These are phyloP conservation scores for Metacarcinus magister DNA, from an alignment of 2,888 invertebrate genomes.

Conservation along the genomic window DNA sequence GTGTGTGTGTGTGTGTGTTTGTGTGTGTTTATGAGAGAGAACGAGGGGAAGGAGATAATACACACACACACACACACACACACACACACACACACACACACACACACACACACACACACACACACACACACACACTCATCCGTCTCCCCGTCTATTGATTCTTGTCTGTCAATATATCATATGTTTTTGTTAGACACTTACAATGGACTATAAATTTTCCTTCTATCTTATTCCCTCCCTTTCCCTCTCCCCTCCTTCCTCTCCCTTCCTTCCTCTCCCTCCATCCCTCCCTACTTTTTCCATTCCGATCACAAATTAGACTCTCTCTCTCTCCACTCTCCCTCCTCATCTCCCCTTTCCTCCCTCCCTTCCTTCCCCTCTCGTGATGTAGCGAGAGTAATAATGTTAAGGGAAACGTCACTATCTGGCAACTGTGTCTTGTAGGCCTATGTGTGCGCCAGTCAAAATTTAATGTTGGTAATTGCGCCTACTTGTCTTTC, in stretches of 20 bases:
- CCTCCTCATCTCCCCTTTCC: neutral
- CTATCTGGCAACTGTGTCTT: neutral
- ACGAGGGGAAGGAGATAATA: no score
- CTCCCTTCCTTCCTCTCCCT: neutral
- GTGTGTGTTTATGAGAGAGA: no score
- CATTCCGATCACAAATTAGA: neutral
- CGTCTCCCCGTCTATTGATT: neutral
- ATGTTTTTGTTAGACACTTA: neutral
- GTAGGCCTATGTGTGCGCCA: neutral
- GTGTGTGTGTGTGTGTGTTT: neutral
- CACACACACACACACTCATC: neutral
- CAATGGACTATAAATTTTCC: constrained; percentile 26
- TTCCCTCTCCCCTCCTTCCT: neutral
- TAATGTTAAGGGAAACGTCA: neutral
- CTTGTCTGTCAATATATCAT: constrained; percentile 30
- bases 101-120: constrained; percentile 52
- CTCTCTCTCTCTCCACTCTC: neutral
- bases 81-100: constrained; percentile 58
- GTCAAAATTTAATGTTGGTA: constrained; percentile 48
- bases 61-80: neutral
- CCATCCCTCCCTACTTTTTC: neutral
- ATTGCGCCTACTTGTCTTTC: constrained; percentile 41
- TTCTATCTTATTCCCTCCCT: neutral
- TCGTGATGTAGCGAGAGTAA: neutral
- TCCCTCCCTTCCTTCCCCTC: neutral